phyloP scores from a whole-genome alignment of 2,797 vertebrate species.

The Clarias fuscus region DNA sequence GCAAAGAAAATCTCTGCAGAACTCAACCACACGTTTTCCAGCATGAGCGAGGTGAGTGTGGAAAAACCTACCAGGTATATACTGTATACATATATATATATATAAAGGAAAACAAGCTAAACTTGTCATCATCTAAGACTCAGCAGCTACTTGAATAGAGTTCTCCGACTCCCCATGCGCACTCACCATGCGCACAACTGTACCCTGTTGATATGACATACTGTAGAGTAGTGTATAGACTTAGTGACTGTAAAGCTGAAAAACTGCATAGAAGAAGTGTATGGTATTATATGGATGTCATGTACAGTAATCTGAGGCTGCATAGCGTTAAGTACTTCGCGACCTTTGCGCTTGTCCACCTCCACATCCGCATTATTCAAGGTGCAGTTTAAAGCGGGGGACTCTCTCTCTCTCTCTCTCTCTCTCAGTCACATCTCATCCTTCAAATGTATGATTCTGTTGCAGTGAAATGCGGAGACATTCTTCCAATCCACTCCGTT shows the following conservation, averaged over 20 bases:
- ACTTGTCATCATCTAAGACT: background rate
- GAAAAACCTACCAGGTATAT: background rate
- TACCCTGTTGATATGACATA: conserved; percentile 28
- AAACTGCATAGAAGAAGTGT: background rate
- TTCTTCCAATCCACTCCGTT: background rate
- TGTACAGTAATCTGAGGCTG: background rate
- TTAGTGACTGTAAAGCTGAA: background rate
- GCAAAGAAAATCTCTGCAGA: conserved; percentile 49
- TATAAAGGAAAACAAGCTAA: too few relatives aligned
- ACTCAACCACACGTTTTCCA: conserved; percentile 60
- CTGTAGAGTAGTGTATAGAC: background rate
- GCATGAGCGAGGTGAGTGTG: conserved; percentile 76
- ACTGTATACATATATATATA: background rate
- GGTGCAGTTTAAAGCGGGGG: conserved; percentile 8
- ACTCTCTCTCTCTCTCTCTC: background rate
- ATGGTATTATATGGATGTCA: background rate
- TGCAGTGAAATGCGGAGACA: conserved; percentile 36
- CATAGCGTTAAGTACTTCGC: background rate
- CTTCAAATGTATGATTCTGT: conserved; percentile 6
- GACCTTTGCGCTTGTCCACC: conserved; percentile 12
- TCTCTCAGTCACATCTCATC: conserved; percentile 3
- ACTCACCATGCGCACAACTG: background rate
- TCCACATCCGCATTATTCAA: conserved; percentile 16
- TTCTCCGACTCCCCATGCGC: background rate
- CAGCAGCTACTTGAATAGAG: background rate